Percentiles rank a stretch among this genome's conserved stretches.
These are phyloP conservation scores for Cynaeus angustus DNA, from an alignment of 2,888 invertebrate species.

Conservation along the genomic window DNA sequence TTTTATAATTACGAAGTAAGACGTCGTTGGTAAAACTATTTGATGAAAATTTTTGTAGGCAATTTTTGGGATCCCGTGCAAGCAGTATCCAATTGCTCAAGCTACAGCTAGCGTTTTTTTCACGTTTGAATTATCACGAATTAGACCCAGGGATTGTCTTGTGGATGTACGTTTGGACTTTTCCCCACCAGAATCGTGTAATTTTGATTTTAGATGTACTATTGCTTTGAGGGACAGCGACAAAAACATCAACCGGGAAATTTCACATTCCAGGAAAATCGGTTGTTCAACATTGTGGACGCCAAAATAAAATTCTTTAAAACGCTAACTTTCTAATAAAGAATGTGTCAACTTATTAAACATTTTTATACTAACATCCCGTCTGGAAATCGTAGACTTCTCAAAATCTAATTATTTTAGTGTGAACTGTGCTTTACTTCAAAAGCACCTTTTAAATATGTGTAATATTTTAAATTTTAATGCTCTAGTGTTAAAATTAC, in stretches of 20 bases:
- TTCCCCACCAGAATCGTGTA: too few relatives aligned
- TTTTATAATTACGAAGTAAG: constrained; percentile 40
- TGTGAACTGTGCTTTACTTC: too few relatives aligned
- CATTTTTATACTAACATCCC: too few relatives aligned
- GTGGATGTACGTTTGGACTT: constrained; percentile 47
- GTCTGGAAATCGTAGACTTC: too few relatives aligned
- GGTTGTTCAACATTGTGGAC: constrained; percentile 68
- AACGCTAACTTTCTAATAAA: constrained; percentile 57
- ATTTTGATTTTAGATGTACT: constrained; percentile 64
- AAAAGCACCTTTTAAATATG: too few relatives aligned
- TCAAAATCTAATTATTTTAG: too few relatives aligned
- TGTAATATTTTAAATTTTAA: too few relatives aligned
- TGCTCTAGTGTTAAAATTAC: too few relatives aligned
- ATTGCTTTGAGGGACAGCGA: constrained; percentile 67
- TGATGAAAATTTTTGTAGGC: constrained; percentile 41
- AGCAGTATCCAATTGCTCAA: constrained; percentile 54
- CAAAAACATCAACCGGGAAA: constrained; percentile 63
- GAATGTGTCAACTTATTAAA: too few relatives aligned
- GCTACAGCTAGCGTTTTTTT: constrained; percentile 53
- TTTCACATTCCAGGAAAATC: constrained; percentile 67
- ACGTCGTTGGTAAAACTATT: background rate
- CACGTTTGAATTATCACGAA: constrained; percentile 50
- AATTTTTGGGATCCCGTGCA: constrained; percentile 53
- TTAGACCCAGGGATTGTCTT: constrained; percentile 47
- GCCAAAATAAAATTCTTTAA: constrained; percentile 67